Percentiles rank a stretch among this genome's conserved stretches.
Conservation (phyloP, 2,888 invertebrate genomes). For the Microplitis manilae region DNA sequence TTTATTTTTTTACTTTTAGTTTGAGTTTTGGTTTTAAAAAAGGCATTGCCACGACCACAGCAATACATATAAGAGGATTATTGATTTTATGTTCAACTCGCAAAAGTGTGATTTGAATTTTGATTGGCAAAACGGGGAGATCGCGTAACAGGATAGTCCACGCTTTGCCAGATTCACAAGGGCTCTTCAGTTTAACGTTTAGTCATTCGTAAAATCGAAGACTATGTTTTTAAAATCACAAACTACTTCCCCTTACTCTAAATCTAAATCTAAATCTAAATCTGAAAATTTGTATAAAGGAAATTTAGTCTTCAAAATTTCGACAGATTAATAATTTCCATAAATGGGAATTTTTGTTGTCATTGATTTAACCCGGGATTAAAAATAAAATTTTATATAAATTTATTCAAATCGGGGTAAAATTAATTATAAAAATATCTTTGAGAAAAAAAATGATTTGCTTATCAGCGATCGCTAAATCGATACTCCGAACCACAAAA, state of each 20-base stretch:
- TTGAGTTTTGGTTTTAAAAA: too few relatives aligned
- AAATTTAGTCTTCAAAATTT: too few relatives aligned
- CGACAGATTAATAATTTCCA: too few relatives aligned
- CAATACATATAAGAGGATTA: constrained; percentile 62
- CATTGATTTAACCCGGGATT: too few relatives aligned
- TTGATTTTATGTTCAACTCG: constrained; percentile 70
- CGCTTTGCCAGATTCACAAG: constrained; percentile 71
- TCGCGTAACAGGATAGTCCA: constrained; percentile 72
- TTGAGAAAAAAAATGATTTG: not conserved
- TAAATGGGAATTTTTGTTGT: too few relatives aligned
- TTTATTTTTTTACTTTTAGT: constrained; percentile 20
- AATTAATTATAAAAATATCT: too few relatives aligned
- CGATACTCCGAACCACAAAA: not conserved
- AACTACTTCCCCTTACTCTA: constrained; percentile 49
- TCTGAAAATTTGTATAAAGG: too few relatives aligned
- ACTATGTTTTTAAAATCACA: constrained; percentile 67
- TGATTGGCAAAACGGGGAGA: constrained; percentile 68
- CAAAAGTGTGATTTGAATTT: constrained; percentile 72
- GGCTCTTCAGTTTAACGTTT: constrained; percentile 67
- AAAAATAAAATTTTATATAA: too few relatives aligned
- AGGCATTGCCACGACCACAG: constrained; percentile 44
- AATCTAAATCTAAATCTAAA: constrained; percentile 47
- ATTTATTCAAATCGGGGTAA: too few relatives aligned
- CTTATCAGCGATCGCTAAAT: not conserved
- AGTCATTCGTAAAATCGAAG: constrained; percentile 71